A percentile compares a stretch with the other conserved stretches of the same genome.
Evolutionary conservation across 1,140 invertebrate genomes (phyloP).

Genomic region (Gryllus bimaculatus): DNA sequence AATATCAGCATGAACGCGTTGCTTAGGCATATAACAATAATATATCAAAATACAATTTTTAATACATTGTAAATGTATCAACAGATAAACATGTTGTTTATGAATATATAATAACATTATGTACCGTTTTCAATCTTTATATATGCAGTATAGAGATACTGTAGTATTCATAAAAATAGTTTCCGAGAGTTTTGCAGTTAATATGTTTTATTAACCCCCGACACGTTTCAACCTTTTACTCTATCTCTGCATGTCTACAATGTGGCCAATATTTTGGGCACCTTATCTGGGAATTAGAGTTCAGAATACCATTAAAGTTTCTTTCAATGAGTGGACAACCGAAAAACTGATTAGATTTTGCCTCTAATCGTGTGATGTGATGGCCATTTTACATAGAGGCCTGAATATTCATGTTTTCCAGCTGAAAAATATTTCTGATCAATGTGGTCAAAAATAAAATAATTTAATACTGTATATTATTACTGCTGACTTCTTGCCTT

Average conservation of each 20-base stretch:
- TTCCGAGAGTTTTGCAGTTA: not conserved
- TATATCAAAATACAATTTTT: not conserved
- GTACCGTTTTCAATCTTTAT: not conserved
- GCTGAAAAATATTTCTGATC: not conserved
- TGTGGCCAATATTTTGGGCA: not conserved
- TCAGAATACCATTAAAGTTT: not conserved
- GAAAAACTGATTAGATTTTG: not conserved
- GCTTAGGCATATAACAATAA: not conserved
- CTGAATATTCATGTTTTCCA: not conserved
- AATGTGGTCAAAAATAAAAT: not conserved
- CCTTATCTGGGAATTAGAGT: not conserved
- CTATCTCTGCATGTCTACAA: not conserved
- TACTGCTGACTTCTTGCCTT: too few relatives aligned
- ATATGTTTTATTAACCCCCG: not conserved
- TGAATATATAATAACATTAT: not conserved
- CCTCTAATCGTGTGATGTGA: not conserved
- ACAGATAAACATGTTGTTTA: not conserved
- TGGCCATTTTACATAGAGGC: not conserved
- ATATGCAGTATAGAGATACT: not conserved
- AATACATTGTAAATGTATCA: constrained; percentile 6
- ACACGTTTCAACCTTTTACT: not conserved
- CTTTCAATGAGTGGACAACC: not conserved
- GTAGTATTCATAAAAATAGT: not conserved
- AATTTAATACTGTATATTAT: too few relatives aligned
- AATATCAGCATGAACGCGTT: not conserved